A percentile compares a stretch with the other conserved stretches of the same genome.
phyloP scores from a whole-genome alignment of 2,113 vertebrate genomes.

The Alligator mississippiensis region DNA sequence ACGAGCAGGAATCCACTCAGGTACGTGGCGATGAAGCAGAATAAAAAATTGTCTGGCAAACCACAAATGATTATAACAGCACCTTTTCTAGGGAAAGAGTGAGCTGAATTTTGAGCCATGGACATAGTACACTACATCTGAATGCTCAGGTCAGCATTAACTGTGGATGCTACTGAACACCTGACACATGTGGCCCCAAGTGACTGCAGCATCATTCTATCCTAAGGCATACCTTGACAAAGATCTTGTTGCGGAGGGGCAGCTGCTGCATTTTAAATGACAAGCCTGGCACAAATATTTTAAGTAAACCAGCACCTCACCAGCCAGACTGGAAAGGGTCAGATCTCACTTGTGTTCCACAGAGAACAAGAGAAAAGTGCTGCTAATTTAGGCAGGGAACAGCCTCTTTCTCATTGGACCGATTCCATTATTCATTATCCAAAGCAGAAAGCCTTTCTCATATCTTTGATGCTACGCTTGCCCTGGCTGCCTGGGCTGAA shows the following conservation, averaged over 20 bases:
- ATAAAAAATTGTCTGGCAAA: not conserved
- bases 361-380: not conserved
- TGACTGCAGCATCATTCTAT: not conserved
- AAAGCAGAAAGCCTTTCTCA: not conserved
- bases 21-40: conserved; percentile 43
- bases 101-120: not conserved
- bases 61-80: not conserved
- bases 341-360: not conserved
- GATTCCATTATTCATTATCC: not conserved
- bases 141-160: not conserved
- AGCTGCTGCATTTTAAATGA: not conserved
- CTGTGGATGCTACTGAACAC: not conserved
- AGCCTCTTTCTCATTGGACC: not conserved
- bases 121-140: not conserved
- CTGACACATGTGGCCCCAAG: not conserved
- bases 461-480: not conserved
- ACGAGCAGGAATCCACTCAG: conserved; percentile 85
- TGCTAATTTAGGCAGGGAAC: not conserved
- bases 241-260: not conserved
- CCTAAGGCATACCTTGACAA: not conserved
- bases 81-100: not conserved
- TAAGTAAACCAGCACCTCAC: not conserved
- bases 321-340: not conserved
- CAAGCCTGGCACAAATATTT: not conserved
- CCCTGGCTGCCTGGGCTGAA: not conserved